Evolutionary conservation across 2,797 vertebrate genomes (phyloP).

Genomic region (Austrolebias charrua): DNA sequence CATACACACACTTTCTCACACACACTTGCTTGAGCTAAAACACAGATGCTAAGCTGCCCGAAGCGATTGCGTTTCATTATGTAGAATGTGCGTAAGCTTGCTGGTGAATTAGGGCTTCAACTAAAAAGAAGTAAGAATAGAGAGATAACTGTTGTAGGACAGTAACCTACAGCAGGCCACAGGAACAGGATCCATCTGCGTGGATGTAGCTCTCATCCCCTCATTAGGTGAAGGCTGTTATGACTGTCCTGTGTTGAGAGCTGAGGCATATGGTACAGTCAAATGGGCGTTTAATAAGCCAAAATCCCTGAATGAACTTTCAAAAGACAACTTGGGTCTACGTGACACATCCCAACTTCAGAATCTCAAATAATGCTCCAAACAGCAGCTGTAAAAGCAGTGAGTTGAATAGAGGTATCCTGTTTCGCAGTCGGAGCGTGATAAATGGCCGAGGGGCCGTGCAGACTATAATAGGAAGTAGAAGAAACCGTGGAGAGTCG

Average conservation of each 20-base stretch:
- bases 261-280: constrained; percentile 15
- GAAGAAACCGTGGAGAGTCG: constrained; percentile 25
- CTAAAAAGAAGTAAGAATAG: not conserved
- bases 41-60: constrained; percentile 43
- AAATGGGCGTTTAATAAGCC: constrained; percentile 6
- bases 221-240: constrained; percentile 65
- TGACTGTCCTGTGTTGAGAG: constrained; percentile 69
- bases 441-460: constrained; percentile 51
- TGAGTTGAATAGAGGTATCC: constrained; percentile 21
- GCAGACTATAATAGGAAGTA: constrained; percentile 59
- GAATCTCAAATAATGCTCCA: constrained; percentile 10
- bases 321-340: constrained; percentile 26
- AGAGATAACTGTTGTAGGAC: constrained; percentile 49
- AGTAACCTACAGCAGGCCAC: constrained; percentile 43
- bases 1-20: constrained; percentile 6
- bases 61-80: constrained; percentile 49
- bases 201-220: constrained; percentile 79
- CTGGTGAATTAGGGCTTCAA: constrained; percentile 47
- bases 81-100: constrained; percentile 45
- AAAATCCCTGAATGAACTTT: constrained; percentile 25
- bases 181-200: constrained; percentile 78
- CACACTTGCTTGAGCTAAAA: constrained; percentile 15
- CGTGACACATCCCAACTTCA: not conserved
- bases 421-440: constrained; percentile 49
- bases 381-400: constrained; percentile 14